Conservation (phyloP, 1,140 invertebrate genomes). For the Sinella curviseta region DNA sequence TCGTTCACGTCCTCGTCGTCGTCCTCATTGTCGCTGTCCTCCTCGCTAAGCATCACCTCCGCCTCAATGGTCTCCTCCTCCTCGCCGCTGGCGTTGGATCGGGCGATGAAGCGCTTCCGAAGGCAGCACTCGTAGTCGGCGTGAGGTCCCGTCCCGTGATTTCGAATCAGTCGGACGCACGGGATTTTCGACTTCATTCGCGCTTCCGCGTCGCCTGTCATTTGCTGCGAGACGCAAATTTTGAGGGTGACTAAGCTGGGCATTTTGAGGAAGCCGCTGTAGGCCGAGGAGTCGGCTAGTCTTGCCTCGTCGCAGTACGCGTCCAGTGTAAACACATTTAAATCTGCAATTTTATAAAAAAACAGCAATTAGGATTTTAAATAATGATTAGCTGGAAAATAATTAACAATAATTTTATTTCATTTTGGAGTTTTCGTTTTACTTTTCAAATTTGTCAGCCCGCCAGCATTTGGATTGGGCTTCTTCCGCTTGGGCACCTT, state of each 20-base stretch:
- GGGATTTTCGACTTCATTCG: not conserved
- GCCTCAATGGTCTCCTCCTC: not conserved
- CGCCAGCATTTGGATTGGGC: too few species aligned
- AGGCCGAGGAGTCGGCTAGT: not conserved
- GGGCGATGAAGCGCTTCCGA: not conserved
- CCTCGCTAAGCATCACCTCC: not conserved
- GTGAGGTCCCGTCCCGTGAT: not conserved
- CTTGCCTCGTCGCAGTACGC: not conserved
- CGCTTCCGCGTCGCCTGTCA: not conserved
- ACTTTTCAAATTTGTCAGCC: too few species aligned
- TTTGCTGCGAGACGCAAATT: not conserved
- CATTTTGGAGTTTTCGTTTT: not conserved
- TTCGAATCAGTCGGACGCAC: not conserved
- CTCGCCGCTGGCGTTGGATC: not conserved
- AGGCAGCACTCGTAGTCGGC: not conserved
- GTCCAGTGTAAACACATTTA: not conserved
- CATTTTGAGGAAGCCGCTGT: not conserved
- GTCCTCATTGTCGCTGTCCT: not conserved
- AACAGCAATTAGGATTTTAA: not conserved
- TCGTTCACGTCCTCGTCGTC: not conserved
- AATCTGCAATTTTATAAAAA: not conserved
- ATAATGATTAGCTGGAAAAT: not conserved
- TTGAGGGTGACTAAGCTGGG: not conserved
- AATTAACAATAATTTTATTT: not conserved
- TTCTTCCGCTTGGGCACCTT: not conserved